phyloP scores from a whole-genome alignment of 1,140 invertebrate species.

The Heterodera carotae region DNA sequence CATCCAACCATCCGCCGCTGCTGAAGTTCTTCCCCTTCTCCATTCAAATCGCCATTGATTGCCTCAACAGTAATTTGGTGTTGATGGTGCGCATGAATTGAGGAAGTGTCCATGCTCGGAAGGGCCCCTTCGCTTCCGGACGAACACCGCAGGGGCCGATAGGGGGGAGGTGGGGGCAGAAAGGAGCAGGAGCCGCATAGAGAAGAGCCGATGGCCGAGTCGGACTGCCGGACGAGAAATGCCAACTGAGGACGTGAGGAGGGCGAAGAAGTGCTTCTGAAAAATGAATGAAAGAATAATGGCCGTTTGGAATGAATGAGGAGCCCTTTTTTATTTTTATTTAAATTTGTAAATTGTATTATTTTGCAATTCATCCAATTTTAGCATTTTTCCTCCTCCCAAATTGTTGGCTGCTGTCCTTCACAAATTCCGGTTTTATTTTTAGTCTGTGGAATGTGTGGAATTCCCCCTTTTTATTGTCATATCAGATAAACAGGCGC shows the following conservation, averaged over 20 bases:
- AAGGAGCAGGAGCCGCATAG: conserved; percentile 27
- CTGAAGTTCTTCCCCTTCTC: background rate
- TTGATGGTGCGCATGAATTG: background rate
- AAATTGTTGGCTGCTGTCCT: background rate
- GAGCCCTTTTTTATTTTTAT: background rate
- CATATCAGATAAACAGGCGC: conserved; percentile 7
- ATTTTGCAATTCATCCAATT: background rate
- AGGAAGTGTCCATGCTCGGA: background rate
- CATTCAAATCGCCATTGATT: background rate
- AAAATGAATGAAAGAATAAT: no score
- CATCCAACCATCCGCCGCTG: background rate
- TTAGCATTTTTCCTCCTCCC: conserved; percentile 1
- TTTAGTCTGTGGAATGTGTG: conserved; percentile 11
- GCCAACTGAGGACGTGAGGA: conserved; percentile 15
- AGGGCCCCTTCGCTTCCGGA: conserved; percentile 24
- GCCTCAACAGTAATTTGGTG: background rate
- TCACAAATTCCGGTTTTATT: background rate
- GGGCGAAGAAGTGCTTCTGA: conserved; percentile 10
- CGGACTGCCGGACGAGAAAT: conserved; percentile 17
- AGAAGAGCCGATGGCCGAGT: conserved; percentile 27
- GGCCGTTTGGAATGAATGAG: no score
- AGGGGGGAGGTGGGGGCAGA: conserved; percentile 23
- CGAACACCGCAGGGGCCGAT: conserved; percentile 4
- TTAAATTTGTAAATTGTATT: background rate
- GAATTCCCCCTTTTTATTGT: background rate